Evolutionary conservation across 1,140 invertebrate genomes (phyloP).

Genomic region (Euwallacea similis): DNA sequence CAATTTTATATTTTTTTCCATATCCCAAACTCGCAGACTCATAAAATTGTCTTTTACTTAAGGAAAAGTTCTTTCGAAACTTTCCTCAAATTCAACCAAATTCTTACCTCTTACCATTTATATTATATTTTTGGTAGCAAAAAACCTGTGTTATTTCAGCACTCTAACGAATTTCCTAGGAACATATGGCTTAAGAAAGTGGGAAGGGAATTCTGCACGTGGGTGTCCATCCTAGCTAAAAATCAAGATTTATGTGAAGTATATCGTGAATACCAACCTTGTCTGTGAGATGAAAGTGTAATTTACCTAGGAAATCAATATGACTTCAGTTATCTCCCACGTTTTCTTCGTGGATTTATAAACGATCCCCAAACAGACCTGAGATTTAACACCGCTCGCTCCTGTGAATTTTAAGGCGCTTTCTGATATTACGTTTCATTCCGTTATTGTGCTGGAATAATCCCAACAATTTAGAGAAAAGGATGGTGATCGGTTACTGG

Average conservation of each 20-base stretch:
- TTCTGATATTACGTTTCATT: slow-evolving; percentile 24
- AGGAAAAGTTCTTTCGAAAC: no score
- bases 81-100: no score
- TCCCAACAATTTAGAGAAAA: slow-evolving; percentile 21
- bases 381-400: slow-evolving; percentile 20
- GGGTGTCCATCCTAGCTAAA: not conserved
- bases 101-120: no score
- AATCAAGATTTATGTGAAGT: slow-evolving; percentile 12
- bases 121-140: no score
- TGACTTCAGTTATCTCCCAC: slow-evolving; percentile 24
- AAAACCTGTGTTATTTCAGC: no score
- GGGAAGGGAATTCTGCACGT: not conserved
- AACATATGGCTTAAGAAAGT: no score
- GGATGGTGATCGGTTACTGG: not conserved
- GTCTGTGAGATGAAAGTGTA: slow-evolving; percentile 17
- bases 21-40: no score
- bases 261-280: slow-evolving; percentile 5
- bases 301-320: slow-evolving; percentile 22
- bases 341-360: slow-evolving; percentile 28
- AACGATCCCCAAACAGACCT: slow-evolving; percentile 26
- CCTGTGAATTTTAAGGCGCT: slow-evolving; percentile 26
- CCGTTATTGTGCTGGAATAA: slow-evolving; percentile 20
- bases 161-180: no score
- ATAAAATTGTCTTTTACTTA: no score
- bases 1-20: no score